These are phyloP conservation scores for Elephas maximus DNA, from an alignment of 2,113 vertebrate genomes.

Conservation along the genomic window DNA sequence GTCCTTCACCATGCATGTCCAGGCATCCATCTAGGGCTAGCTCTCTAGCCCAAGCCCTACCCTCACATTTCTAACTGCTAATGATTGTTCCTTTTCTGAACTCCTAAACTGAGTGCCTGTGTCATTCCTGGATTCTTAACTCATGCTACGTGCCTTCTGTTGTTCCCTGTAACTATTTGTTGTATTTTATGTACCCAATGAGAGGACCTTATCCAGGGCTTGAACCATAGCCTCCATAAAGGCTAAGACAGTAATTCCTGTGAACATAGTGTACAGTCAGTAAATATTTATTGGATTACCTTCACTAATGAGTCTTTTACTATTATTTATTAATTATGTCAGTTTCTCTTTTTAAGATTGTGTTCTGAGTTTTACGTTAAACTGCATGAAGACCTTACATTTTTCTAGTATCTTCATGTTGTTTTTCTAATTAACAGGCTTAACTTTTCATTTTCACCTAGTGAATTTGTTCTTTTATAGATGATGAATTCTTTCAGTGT, in stretches of 20 bases:
- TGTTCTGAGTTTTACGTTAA: constrained; percentile 64
- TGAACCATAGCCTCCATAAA: constrained; percentile 61
- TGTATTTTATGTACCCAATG: constrained; percentile 65
- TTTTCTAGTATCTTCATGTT: constrained; percentile 1
- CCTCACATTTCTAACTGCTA: neutral
- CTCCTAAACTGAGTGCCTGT: neutral
- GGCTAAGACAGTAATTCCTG: constrained; percentile 44
- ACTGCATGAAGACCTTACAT: constrained; percentile 22
- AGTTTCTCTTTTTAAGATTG: constrained; percentile 45
- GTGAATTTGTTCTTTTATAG: constrained; percentile 78
- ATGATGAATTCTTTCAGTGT: constrained; percentile 87
- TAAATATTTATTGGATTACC: constrained; percentile 8
- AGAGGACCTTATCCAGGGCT: constrained; percentile 57
- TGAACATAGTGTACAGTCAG: constrained; percentile 1
- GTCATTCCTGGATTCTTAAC: neutral
- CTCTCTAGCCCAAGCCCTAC: neutral
- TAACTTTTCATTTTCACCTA: constrained; percentile 89
- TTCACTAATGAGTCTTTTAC: constrained; percentile 52
- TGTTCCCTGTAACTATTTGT: constrained; percentile 57
- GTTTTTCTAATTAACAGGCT: constrained; percentile 38
- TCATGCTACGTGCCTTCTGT: constrained; percentile 6
- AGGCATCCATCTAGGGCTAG: neutral
- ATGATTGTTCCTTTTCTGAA: neutral
- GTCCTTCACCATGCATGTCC: neutral
- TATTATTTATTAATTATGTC: constrained; percentile 48